phyloP scores from a whole-genome alignment of 2,797 vertebrate species.

The Adrianichthys oophorus region DNA sequence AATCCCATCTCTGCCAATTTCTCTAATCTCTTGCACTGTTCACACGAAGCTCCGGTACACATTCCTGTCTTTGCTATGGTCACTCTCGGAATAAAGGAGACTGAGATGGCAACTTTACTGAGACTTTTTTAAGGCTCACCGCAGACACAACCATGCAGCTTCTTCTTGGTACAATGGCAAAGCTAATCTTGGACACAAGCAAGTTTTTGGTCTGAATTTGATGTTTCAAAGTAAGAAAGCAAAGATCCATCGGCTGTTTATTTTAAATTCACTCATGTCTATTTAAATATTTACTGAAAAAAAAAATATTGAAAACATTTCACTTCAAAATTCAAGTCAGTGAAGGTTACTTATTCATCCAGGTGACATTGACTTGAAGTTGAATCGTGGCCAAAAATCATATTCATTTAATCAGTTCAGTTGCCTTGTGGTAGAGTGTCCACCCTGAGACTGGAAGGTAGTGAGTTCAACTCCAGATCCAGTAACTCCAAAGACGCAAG shows the following conservation, averaged over 20 bases:
- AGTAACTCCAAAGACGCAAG: no score
- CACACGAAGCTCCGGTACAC: conserved; percentile 35
- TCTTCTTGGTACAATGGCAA: conserved; percentile 15
- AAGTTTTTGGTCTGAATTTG: conserved; percentile 34
- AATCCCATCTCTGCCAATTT: conserved; percentile 34
- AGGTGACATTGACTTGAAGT: no score
- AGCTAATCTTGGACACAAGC: conserved; percentile 45
- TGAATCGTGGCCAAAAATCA: no score
- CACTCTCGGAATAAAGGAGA: conserved; percentile 30
- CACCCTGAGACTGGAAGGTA: no score
- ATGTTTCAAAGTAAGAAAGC: conserved; percentile 42
- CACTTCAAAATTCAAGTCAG: no score
- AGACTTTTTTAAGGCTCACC: conserved; percentile 7
- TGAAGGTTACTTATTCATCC: no score
- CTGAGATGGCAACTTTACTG: conserved; percentile 30
- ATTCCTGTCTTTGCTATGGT: conserved; percentile 15
- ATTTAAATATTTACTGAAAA: not conserved
- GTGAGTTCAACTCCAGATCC: no score
- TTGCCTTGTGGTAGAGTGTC: no score
- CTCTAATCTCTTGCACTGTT: conserved; percentile 51
- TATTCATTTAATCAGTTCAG: no score
- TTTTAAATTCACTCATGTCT: conserved; percentile 5
- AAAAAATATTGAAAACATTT: no score
- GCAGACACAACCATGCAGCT: conserved; percentile 3
- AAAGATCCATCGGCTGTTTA: conserved; percentile 5